Conservation (phyloP, 2,797 vertebrate genomes). For the Lithobates sylvaticus region DNA sequence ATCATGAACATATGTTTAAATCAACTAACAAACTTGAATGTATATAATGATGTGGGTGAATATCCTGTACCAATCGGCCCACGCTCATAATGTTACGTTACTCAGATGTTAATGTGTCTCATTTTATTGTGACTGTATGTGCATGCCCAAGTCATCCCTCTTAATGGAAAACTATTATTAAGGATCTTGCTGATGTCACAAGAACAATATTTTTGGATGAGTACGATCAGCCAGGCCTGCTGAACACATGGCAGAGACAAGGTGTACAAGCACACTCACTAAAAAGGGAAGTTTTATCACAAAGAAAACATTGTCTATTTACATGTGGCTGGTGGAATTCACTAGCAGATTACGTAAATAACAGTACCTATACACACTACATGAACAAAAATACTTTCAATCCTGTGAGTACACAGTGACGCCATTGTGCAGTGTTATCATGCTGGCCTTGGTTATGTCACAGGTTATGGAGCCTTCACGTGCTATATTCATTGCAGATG, state of each 20-base stretch:
- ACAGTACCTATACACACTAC: no score
- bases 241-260: conserved; percentile 13
- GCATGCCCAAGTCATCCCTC: neutral
- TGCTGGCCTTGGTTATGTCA: no score
- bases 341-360: neutral
- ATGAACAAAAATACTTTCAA: no score
- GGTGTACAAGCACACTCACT: neutral
- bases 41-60: conserved; percentile 26
- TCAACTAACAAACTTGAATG: conserved; percentile 25
- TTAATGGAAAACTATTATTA: conserved; percentile 18
- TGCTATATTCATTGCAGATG: no score
- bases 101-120: neutral
- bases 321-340: neutral
- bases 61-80: conserved; percentile 15
- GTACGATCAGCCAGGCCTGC: neutral
- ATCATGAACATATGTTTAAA: neutral
- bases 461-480: no score
- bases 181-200: conserved; percentile 16
- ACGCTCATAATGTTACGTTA: conserved; percentile 13
- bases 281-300: neutral
- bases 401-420: no score
- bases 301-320: neutral
- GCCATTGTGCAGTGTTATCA: no score
- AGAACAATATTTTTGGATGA: conserved; percentile 10
- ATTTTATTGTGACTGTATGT: conserved; percentile 13